These are phyloP conservation scores for Lacerta agilis DNA, from an alignment of 2,797 vertebrate genomes.

Conservation along the genomic window DNA sequence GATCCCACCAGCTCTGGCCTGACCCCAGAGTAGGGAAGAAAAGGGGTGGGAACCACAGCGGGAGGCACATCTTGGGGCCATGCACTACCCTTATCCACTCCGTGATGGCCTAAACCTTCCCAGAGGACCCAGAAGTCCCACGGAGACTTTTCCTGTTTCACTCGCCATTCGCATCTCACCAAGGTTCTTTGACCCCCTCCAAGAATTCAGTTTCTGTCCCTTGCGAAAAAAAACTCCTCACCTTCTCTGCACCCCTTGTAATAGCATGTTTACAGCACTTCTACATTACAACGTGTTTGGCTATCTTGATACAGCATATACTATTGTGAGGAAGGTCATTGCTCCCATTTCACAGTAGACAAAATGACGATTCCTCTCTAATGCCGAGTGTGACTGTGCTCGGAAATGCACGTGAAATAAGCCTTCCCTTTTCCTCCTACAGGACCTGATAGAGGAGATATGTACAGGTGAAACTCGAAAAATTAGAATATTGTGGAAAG, in stretches of 20 bases:
- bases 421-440: too few relatives aligned
- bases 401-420: too few relatives aligned
- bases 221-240: not conserved
- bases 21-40: conserved; percentile 14
- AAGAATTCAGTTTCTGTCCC: not conserved
- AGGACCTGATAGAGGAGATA: too few relatives aligned
- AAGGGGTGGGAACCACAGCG: not conserved
- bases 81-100: not conserved
- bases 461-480: too few relatives aligned
- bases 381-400: too few relatives aligned
- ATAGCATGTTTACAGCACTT: not conserved
- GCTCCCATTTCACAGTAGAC: not conserved
- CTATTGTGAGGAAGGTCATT: not conserved
- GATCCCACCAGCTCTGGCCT: conserved; percentile 19
- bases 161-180: not conserved
- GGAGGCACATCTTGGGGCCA: conserved; percentile 20
- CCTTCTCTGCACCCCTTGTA: not conserved
- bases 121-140: not conserved
- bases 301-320: not conserved
- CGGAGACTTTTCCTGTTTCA: not conserved
- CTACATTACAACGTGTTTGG: not conserved
- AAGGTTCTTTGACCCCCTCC: not conserved
- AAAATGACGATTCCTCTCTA: too few relatives aligned
- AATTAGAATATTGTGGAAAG: too few relatives aligned
- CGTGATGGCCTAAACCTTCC: not conserved